A percentile compares a stretch with the other conserved stretches of the same genome.
Conservation (phyloP, 2,888 invertebrate species). For the Pocota personata region DNA sequence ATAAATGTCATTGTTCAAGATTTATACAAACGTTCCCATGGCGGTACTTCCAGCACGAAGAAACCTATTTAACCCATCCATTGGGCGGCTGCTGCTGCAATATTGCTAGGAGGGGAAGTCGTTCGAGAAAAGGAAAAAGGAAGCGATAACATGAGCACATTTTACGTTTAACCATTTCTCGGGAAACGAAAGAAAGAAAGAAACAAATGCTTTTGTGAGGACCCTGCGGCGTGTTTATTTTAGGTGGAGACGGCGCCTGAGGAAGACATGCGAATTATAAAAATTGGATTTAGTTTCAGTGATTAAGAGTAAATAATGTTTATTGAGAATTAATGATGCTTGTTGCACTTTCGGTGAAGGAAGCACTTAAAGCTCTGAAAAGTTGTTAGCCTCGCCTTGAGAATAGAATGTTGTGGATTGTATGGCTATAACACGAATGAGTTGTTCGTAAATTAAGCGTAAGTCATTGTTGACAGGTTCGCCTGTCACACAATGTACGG, state of each 20-base stretch:
- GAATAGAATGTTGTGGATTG: too few relatives aligned
- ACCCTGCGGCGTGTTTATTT: neutral
- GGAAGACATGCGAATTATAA: neutral
- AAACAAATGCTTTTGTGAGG: neutral
- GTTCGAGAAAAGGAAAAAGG: neutral
- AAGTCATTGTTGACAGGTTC: too few relatives aligned
- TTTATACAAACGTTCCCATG: constrained; percentile 20
- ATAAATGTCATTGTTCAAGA: constrained; percentile 44
- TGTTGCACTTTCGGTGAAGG: neutral
- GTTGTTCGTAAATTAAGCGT: too few relatives aligned
- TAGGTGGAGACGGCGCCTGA: neutral
- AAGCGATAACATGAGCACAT: neutral
- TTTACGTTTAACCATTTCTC: neutral
- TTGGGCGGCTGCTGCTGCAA: neutral
- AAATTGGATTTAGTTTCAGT: neutral
- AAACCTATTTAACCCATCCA: constrained; percentile 1
- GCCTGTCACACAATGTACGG: too few relatives aligned
- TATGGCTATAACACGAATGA: too few relatives aligned
- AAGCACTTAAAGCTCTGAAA: too few relatives aligned
- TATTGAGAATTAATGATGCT: neutral
- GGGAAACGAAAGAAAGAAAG: neutral
- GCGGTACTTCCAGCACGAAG: neutral
- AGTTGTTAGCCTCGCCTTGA: too few relatives aligned
- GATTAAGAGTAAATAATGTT: neutral
- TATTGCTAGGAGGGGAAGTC: neutral